Percentiles rank a stretch among this genome's conserved stretches.
These are phyloP conservation scores for Willisornis vidua DNA, from an alignment of 2,113 vertebrate genomes.

Conservation along the genomic window DNA sequence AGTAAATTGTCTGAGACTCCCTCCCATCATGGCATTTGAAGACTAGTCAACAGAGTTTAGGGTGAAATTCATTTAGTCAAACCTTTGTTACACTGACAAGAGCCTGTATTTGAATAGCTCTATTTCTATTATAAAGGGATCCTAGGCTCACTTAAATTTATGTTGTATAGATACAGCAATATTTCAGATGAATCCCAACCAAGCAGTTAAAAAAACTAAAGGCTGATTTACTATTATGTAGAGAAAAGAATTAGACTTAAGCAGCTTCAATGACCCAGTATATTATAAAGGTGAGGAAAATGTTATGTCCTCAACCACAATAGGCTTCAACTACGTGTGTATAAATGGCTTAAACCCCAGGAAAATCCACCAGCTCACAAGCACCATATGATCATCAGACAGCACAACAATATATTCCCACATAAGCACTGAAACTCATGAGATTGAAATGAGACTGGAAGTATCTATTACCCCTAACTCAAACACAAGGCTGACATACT, in stretches of 20 bases:
- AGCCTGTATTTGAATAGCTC: not conserved
- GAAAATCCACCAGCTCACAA: not conserved
- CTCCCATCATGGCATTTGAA: not conserved
- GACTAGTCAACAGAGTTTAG: not conserved
- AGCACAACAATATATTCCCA: not conserved
- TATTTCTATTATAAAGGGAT: not conserved
- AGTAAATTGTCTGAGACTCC: not conserved
- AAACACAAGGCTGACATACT: not conserved
- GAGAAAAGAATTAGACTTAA: not conserved
- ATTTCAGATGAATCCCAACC: not conserved
- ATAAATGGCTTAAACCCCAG: not conserved
- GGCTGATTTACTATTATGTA: not conserved
- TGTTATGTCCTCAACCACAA: not conserved
- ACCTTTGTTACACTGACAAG: not conserved
- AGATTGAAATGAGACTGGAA: not conserved
- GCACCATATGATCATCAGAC: not conserved
- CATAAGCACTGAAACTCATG: not conserved
- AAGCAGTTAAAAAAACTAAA: not conserved
- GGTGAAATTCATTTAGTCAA: not conserved
- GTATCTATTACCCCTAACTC: not conserved
- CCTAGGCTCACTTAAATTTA: not conserved
- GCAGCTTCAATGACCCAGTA: not conserved
- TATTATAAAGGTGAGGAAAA: not conserved
- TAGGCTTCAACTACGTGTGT: not conserved
- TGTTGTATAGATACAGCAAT: not conserved